phyloP scores from a whole-genome alignment of 2,888 invertebrate genomes.

The Tachina grossa region DNA sequence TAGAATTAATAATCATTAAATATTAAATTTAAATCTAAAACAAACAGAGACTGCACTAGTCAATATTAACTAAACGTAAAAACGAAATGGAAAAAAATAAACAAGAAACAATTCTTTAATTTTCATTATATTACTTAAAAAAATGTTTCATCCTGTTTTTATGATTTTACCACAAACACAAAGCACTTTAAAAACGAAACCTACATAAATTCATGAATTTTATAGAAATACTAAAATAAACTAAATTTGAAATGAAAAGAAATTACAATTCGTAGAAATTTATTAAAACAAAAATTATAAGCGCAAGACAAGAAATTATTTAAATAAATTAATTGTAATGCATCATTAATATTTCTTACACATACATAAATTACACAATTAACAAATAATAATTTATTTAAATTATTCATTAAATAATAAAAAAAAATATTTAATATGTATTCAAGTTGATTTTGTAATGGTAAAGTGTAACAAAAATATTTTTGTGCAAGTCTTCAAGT shows the following conservation, averaged over 20 bases:
- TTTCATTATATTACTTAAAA: conserved; percentile 37
- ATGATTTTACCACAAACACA: conserved; percentile 27
- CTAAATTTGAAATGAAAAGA: conserved; percentile 6
- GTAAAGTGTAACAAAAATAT: not conserved
- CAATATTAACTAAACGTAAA: conserved; percentile 51
- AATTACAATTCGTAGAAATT: conserved; percentile 37
- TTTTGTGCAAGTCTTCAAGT: conserved; percentile 15
- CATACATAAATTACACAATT: conserved; percentile 45
- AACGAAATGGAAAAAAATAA: not conserved
- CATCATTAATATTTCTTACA: conserved; percentile 59
- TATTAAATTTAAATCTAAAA: conserved; percentile 58
- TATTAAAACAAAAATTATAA: conserved; percentile 1
- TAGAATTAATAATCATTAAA: conserved; percentile 43
- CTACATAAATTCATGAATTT: conserved; percentile 41
- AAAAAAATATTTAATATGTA: conserved; percentile 57
- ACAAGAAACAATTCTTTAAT: conserved; percentile 4
- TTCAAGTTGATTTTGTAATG: conserved; percentile 15
- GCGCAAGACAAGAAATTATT: conserved; percentile 2
- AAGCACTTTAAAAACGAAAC: conserved; percentile 40
- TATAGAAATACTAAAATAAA: conserved; percentile 18
- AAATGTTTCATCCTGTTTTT: conserved; percentile 8
- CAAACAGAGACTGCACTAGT: conserved; percentile 69
- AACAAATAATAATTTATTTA: conserved; percentile 54
- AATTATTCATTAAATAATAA: conserved; percentile 60
- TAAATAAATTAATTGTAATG: conserved; percentile 35